phyloP scores from a whole-genome alignment of 2,888 invertebrate species.

The Abrostola tripartita region DNA sequence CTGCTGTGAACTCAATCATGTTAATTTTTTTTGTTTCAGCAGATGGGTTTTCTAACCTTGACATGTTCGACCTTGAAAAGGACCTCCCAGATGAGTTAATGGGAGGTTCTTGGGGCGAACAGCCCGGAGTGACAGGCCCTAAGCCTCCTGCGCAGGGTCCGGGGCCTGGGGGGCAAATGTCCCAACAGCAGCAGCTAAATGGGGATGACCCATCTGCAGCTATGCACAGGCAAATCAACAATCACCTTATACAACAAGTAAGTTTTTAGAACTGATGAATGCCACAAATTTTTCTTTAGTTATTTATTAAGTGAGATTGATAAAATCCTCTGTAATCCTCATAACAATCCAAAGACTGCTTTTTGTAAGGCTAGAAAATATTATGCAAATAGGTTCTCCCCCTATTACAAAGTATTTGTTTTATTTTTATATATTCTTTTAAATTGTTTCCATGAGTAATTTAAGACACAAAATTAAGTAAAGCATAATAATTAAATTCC shows the following conservation, averaged over 20 bases:
- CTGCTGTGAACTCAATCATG: conserved; percentile 6
- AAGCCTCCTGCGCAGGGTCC: conserved; percentile 95
- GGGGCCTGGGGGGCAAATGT: conserved; percentile 91
- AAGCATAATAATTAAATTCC: too few species aligned
- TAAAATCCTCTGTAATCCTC: too few species aligned
- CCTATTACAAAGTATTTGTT: too few species aligned
- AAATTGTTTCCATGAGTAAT: too few species aligned
- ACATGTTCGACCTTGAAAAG: conserved; percentile 96
- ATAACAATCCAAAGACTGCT: too few species aligned
- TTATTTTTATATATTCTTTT: too few species aligned
- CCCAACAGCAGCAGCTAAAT: conserved; percentile 90
- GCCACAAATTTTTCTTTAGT: neutral
- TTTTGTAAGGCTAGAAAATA: too few species aligned
- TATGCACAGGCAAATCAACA: conserved; percentile 89
- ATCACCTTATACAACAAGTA: conserved; percentile 91
- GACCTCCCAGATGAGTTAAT: conserved; percentile 97
- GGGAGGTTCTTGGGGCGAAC: conserved; percentile 93
- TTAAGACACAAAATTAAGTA: too few species aligned
- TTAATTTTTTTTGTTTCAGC: conserved; percentile 66
- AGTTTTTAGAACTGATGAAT: conserved; percentile 75
- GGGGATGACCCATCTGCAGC: conserved; percentile 91
- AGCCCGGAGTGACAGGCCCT: conserved; percentile 89
- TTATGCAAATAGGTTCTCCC: too few species aligned
- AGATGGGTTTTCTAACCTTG: conserved; percentile 94
- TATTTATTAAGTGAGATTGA: too few species aligned